A percentile compares a stretch with the other conserved stretches of the same genome.
Conservation (phyloP, 2,113 vertebrate genomes). For the Sceloporus undulatus region DNA sequence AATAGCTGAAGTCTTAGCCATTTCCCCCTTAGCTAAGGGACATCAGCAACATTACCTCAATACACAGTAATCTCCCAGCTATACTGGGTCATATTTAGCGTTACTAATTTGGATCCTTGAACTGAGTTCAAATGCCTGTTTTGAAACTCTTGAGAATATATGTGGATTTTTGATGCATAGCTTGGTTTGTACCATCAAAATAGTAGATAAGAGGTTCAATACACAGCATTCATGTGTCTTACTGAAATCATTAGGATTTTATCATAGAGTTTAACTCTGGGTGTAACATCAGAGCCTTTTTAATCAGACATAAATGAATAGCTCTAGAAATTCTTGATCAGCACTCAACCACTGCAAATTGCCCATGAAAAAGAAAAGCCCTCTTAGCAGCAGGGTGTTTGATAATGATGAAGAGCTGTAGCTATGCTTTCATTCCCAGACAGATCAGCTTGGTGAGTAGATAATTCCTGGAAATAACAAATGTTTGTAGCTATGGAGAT, state of each 20-base stretch:
- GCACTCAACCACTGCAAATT: neutral
- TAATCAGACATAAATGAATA: conserved; percentile 15
- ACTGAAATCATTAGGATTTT: neutral
- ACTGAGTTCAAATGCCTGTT: neutral
- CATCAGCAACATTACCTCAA: neutral
- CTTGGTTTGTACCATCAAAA: neutral
- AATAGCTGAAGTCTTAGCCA: neutral
- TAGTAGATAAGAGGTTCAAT: neutral
- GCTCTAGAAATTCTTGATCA: conserved; percentile 2
- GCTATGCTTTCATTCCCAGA: conserved; percentile 5
- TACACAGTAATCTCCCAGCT: neutral
- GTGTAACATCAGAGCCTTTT: neutral
- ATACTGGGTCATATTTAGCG: neutral
- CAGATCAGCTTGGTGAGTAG: neutral
- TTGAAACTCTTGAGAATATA: neutral
- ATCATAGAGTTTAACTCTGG: neutral
- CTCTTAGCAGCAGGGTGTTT: conserved; percentile 7
- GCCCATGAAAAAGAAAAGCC: conserved; percentile 18
- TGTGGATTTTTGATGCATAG: neutral
- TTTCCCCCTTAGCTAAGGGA: neutral
- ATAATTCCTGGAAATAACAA: conserved; percentile 33
- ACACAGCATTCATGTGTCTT: neutral
- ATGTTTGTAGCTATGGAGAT: conserved; percentile 30
- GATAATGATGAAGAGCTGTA: conserved; percentile 15
- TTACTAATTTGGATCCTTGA: neutral